Evolutionary conservation across 2,797 vertebrate species (phyloP).

Genomic region (Varecia variegata): DNA sequence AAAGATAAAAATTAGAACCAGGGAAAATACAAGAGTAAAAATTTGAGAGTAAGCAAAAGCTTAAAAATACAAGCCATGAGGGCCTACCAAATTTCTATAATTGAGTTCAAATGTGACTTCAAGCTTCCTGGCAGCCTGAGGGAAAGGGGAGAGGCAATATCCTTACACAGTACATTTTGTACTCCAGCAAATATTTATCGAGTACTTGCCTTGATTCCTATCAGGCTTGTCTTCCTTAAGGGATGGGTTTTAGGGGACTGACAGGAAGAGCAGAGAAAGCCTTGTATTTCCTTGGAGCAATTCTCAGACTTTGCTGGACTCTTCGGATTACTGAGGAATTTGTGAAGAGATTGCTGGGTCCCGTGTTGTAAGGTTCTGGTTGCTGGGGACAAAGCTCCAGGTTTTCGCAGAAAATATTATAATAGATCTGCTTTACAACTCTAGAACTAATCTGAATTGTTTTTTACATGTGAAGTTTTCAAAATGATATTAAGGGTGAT

Average conservation of each 20-base stretch:
- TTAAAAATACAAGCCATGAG: not conserved
- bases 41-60: not conserved
- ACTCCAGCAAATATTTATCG: not conserved
- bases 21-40: not conserved
- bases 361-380: not conserved
- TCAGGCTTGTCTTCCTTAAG: not conserved
- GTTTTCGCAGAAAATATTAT: not conserved
- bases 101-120: conserved; percentile 5
- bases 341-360: not conserved
- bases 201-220: not conserved
- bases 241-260: not conserved
- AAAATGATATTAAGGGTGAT: not conserved
- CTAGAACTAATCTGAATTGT: not conserved
- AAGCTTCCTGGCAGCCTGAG: not conserved
- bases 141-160: not conserved
- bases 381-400: not conserved
- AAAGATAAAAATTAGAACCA: conserved; percentile 33
- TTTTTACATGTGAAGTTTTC: not conserved
- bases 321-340: not conserved
- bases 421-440: not conserved
- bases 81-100: not conserved
- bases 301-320: not conserved
- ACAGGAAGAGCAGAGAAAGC: not conserved
- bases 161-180: not conserved
- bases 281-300: not conserved